Conservation (phyloP, 1,140 invertebrate species). For the Drosophila sechellia region DNA sequence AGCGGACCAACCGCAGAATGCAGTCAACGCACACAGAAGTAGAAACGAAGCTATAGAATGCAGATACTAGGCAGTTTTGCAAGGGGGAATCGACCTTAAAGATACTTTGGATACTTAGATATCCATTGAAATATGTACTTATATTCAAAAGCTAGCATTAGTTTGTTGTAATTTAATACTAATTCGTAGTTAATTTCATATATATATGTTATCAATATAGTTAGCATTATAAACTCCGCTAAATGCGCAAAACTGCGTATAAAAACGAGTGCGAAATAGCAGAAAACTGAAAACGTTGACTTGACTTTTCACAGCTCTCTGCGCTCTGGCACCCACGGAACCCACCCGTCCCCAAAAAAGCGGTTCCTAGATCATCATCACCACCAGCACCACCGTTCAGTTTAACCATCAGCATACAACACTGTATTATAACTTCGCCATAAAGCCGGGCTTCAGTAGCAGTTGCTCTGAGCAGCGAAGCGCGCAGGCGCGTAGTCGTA, state of each 20-base stretch:
- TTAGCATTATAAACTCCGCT: background rate
- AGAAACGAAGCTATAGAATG: constrained; percentile 21
- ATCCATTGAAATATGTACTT: too few species aligned
- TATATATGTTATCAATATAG: too few species aligned
- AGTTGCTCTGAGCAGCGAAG: constrained; percentile 67
- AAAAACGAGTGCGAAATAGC: constrained; percentile 12
- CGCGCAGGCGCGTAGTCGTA: constrained; percentile 73
- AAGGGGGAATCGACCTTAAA: background rate
- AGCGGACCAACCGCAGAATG: constrained; percentile 43
- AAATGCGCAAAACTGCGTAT: constrained; percentile 21
- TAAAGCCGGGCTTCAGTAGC: constrained; percentile 33
- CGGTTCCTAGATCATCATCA: constrained; percentile 3
- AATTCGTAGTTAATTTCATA: too few species aligned
- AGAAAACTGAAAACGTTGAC: constrained; percentile 72
- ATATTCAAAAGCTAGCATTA: too few species aligned
- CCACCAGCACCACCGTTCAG: constrained; percentile 1
- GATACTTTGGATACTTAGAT: background rate
- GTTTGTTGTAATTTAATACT: too few species aligned
- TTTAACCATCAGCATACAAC: constrained; percentile 19
- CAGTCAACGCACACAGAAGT: constrained; percentile 12
- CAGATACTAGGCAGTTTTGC: background rate
- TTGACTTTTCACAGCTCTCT: constrained; percentile 75
- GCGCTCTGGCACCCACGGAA: constrained; percentile 56
- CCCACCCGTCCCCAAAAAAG: background rate
- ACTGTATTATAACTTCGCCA: constrained; percentile 3